Conservation (phyloP, 2,113 vertebrate genomes). For the Ramphastos sulfuratus region DNA sequence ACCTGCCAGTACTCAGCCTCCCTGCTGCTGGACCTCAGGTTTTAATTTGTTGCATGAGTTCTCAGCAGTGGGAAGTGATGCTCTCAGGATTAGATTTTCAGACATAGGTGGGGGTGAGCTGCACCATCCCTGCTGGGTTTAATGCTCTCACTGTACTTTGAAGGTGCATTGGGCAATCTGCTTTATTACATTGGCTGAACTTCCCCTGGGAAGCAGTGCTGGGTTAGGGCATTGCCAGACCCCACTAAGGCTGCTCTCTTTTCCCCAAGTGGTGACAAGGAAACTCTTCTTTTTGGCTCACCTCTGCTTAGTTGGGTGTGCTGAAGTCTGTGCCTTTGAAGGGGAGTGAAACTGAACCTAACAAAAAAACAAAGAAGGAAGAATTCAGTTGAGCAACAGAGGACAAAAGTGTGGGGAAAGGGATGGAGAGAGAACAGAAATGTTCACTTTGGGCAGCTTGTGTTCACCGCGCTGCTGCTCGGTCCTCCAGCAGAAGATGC, state of each 20-base stretch:
- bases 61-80: not conserved
- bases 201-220: not conserved
- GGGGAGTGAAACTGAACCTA: not conserved
- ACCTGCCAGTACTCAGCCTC: not conserved
- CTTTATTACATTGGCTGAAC: not conserved
- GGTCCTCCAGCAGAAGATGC: accelerated
- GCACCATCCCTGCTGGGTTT: accelerated
- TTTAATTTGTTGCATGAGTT: not conserved
- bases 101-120: not conserved
- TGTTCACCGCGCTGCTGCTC: accelerated
- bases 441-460: not conserved
- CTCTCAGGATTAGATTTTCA: not conserved
- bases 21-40: not conserved
- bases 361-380: no score
- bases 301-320: not conserved
- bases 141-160: not conserved
- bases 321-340: not conserved
- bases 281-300: not conserved
- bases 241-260: not conserved
- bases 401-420: not conserved
- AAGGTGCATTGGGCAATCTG: not conserved
- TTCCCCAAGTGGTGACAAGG: not conserved
- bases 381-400: not conserved
- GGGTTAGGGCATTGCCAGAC: not conserved
- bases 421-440: not conserved